Percentiles rank a stretch among this genome's conserved stretches.
phyloP scores from a whole-genome alignment of 2,797 vertebrate species.

The Syndactyla subalaris region DNA sequence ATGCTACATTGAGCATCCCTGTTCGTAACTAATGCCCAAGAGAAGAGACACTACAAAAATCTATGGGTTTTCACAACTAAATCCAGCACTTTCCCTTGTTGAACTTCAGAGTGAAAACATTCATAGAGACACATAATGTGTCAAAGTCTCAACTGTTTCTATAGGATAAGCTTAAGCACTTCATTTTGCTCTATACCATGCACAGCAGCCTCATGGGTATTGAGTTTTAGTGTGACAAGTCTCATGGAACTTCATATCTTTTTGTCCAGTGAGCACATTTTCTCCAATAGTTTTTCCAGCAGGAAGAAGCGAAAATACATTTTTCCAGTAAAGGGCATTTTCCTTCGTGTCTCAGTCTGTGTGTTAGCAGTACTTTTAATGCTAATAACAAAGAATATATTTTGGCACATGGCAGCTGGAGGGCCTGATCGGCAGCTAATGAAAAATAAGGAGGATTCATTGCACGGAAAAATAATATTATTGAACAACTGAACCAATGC shows the following conservation, averaged over 20 bases:
- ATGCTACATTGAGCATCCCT: background rate
- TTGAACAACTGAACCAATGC: constrained; percentile 4
- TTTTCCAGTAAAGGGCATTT: constrained; percentile 5
- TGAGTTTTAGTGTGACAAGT: background rate
- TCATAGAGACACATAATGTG: background rate
- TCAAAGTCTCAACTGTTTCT: background rate
- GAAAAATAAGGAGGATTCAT: constrained; percentile 46
- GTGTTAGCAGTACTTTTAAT: background rate
- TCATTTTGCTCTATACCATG: background rate
- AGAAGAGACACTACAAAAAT: background rate
- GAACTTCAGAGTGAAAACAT: background rate
- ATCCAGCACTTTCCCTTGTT: background rate
- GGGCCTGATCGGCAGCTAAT: constrained; percentile 32
- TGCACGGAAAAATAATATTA: constrained; percentile 50
- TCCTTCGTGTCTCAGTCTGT: background rate
- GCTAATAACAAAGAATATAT: background rate
- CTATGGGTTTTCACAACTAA: background rate
- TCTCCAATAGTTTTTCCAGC: constrained; percentile 11
- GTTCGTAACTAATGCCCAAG: background rate
- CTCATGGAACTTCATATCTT: background rate
- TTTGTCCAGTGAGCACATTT: background rate
- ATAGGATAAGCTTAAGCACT: background rate
- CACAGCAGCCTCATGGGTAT: background rate
- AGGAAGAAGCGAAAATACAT: background rate
- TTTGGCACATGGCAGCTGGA: background rate